A percentile compares a stretch with the other conserved stretches of the same genome.
Evolutionary conservation across 2,888 invertebrate genomes (phyloP).

Genomic region (Folsomia candida): DNA sequence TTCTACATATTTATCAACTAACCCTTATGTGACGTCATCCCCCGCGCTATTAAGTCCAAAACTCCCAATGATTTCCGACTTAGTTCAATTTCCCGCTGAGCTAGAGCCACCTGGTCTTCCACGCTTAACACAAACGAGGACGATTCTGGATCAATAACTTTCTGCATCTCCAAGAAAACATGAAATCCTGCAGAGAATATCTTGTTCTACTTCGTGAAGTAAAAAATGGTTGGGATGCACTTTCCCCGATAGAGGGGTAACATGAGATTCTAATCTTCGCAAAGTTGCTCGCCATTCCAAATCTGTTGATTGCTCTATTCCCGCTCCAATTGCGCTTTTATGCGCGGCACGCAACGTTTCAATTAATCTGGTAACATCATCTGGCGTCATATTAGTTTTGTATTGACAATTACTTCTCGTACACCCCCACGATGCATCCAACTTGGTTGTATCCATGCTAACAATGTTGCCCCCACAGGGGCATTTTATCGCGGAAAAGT

Average conservation of each 20-base stretch:
- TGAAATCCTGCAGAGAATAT: neutral
- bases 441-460: neutral
- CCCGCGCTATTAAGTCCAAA: neutral
- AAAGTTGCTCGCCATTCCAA: neutral
- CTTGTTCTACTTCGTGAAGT: neutral
- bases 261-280: neutral
- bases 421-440: too few relatives aligned
- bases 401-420: too few relatives aligned
- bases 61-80: neutral
- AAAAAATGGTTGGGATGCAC: neutral
- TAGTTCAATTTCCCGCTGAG: neutral
- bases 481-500: slow-evolving; percentile 23
- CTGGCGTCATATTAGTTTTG: neutral
- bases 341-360: neutral
- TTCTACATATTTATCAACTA: too few relatives aligned
- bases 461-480: neutral
- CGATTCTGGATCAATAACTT: too few relatives aligned
- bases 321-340: neutral
- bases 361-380: neutral
- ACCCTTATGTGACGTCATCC: neutral
- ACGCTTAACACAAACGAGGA: too few relatives aligned
- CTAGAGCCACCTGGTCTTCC: neutral
- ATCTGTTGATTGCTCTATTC: too few relatives aligned
- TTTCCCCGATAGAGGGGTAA: neutral
- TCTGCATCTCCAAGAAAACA: neutral